Evolutionary conservation across 2,113 vertebrate genomes (phyloP), one percentile per base, ranked within the genome.

Genomic region (Kobus ellipsiprymnus): DNA sequence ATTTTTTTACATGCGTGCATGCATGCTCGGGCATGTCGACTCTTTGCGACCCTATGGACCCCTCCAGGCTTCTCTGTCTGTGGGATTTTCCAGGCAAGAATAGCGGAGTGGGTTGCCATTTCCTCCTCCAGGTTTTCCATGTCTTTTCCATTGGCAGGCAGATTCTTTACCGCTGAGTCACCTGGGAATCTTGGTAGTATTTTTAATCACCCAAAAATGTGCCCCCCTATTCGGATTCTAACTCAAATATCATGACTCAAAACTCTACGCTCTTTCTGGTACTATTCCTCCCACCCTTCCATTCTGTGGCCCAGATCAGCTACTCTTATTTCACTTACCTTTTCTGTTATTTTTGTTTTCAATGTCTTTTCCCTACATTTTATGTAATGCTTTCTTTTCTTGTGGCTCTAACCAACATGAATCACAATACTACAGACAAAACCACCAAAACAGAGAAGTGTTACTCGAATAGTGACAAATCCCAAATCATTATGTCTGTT

Each of bases 281-380:
- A 46, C 10, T 10, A 3, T 60, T 74, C 40, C 17, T 67, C 33
- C 81, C 13, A 36, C 5, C 62, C 40, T 88, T 78, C 16, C 36
- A 33, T 50, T 87, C 62, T 80, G 5, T 64, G 90, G n/a, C 36
- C 40, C 60, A 87, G 54, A 62, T 4, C 36, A 4, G 2, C 67
- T 77, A 14, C 15, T 44, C 23, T 55, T 50, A n/a, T 25, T 91
- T 81, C 36, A 77, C 25, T 86, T 90, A 67, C 21, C 3, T 59
- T 83, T 83, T 86, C 4, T 21, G 30, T 74, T 62, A 55, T 44
- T 87, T 95, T 91, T 90, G n/a, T 85, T 96, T 91, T 97, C 84
- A 74, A 77, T 77, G 19, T 44, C 17, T 62, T 60, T 95, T 6
- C 48, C 54, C 30, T 64, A 29, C 4, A 60, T 81, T 96, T 94